Base-by-base conservation (phyloP, 2,888 invertebrate species). In the Argyresthia albistria region DNA sequence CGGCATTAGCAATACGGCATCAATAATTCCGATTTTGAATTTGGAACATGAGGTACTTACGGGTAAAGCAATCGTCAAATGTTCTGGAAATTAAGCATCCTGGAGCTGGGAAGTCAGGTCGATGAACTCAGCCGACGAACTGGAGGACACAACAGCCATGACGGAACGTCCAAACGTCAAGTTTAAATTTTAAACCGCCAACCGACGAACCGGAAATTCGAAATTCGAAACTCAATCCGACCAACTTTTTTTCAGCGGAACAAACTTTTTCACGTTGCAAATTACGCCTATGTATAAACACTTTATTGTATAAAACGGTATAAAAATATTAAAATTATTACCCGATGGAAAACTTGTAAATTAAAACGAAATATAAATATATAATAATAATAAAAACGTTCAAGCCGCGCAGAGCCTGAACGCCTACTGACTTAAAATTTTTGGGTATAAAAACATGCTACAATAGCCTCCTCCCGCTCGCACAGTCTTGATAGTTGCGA, bases 381-480 rank as follows among this genome's bases (percentile, higher is more conserved):
- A 87, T 87, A 84, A 80, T 84, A 83, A 80, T 81, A 83, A 82
- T 87, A 87, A 81, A 82, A 84, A 77, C 87, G 87, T 87, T 76
- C 80, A 76, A 80, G 83, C 83, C 72, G 82, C 79, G 77, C 87
- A 66, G 87, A 80, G 87, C 84, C 73, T 83, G 84, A 84, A 87
- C 86, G 87, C 84, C 87, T 86, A 87, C 87, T 87, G 87, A 86
- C 83, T 87, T 87, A 84, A 87, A 87, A 87, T 87, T 87, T 87
- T 87, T 87, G 86, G 87, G 87, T 78, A 87, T 87, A 87, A 87
- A 87, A 87, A 87, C 87, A 87, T 82, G 86, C 86, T 87, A 87
- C 87, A 86, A 87, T 87, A 78, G 86, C 81, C 84, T 80, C 74
- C 80, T 57, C 55, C 59, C 76, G 84, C 72, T 36, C 57, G 61